These are phyloP conservation scores for Parnassius orleans DNA, from an alignment of 2,888 invertebrate genomes.

Conservation along the genomic window DNA sequence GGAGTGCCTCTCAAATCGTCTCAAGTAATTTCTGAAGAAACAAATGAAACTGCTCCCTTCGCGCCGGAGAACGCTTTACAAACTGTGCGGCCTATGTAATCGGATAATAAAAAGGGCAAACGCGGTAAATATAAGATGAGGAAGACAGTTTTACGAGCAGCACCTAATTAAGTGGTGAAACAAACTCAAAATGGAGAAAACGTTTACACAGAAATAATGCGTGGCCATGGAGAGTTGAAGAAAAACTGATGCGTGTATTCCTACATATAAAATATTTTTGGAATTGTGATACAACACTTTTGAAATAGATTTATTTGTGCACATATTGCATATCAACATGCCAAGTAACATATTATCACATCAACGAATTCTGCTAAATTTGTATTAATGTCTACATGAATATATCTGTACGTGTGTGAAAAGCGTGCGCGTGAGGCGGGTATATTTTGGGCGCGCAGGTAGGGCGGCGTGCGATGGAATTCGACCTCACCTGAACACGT, in stretches of 20 bases:
- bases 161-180: constrained; percentile 81
- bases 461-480: constrained; percentile 67
- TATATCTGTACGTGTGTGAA: constrained; percentile 47
- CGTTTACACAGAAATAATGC: constrained; percentile 56
- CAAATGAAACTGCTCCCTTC: constrained; percentile 80
- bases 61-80: constrained; percentile 71
- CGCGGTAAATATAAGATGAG: constrained; percentile 82
- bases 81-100: constrained; percentile 78
- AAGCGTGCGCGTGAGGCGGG: constrained; percentile 55
- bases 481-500: constrained; percentile 76
- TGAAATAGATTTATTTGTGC: too few relatives aligned
- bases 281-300: too few relatives aligned
- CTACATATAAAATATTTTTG: too few relatives aligned
- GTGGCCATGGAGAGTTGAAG: not conserved
- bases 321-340: too few relatives aligned
- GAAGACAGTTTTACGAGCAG: constrained; percentile 81
- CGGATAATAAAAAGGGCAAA: constrained; percentile 82
- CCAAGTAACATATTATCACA: constrained; percentile 1
- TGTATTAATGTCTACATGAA: constrained; percentile 7
- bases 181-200: constrained; percentile 70
- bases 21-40: constrained; percentile 77
- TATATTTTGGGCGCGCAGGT: constrained; percentile 78
- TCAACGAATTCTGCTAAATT: constrained; percentile 7
- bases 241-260: too few relatives aligned
- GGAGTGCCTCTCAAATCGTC: constrained; percentile 51